Conservation (phyloP, 92 coral and sea anemone species). For the Siderastrea siderea region DNA sequence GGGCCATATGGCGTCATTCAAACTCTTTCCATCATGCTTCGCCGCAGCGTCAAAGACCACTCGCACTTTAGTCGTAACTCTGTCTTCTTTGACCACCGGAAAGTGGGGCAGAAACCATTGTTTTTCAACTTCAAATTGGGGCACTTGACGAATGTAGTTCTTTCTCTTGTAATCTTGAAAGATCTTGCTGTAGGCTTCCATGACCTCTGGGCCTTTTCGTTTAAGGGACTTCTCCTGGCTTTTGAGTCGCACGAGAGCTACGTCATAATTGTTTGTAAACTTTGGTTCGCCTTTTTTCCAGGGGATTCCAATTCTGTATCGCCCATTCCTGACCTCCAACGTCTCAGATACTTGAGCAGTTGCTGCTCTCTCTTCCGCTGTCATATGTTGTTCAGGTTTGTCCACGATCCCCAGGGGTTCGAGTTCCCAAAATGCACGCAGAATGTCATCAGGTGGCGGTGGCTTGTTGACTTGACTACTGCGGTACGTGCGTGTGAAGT, state of each 20-base stretch:
- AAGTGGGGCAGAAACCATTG: slow-evolving; percentile 59
- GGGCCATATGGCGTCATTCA: slow-evolving; percentile 48
- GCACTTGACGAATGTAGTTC: slow-evolving; percentile 43
- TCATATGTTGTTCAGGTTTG: slow-evolving; percentile 2
- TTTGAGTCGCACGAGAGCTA: slow-evolving; percentile 55
- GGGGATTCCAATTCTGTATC: slow-evolving; percentile 48
- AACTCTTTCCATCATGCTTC: slow-evolving; percentile 46
- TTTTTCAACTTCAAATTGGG: not conserved
- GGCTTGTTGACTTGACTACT: slow-evolving; percentile 14
- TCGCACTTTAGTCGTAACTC: slow-evolving; percentile 48
- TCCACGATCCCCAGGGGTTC: slow-evolving; percentile 63
- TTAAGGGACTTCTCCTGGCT: slow-evolving; percentile 43
- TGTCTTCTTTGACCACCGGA: slow-evolving; percentile 53
- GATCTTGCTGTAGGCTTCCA: slow-evolving; percentile 35
- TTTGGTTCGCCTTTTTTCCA: slow-evolving; percentile 57
- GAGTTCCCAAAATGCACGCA: slow-evolving; percentile 63
- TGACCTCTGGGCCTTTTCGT: slow-evolving; percentile 27
- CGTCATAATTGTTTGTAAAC: slow-evolving; percentile 49
- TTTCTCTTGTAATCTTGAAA: slow-evolving; percentile 44
- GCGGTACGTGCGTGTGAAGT: slow-evolving; percentile 57
- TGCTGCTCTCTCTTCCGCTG: slow-evolving; percentile 62
- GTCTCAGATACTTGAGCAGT: slow-evolving; percentile 46
- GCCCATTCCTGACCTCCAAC: slow-evolving; percentile 26
- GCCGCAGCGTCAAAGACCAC: slow-evolving; percentile 62
- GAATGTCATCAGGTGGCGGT: slow-evolving; percentile 31